phyloP scores from a whole-genome alignment of 2,888 invertebrate species.

The Phyllotreta striolata region DNA sequence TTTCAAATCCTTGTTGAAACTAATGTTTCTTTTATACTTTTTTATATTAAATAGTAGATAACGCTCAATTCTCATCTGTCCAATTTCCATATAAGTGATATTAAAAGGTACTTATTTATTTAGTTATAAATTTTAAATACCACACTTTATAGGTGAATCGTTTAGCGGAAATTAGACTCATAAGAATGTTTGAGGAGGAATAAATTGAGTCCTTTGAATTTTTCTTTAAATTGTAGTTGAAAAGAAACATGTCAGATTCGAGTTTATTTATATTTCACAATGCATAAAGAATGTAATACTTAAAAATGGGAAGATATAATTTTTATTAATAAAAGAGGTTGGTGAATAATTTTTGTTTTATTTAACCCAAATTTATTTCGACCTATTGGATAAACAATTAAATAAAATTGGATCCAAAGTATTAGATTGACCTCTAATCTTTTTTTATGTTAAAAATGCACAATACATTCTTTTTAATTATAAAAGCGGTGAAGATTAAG shows the following conservation, averaged over 20 bases:
- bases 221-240: neutral
- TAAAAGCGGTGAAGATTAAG: no score
- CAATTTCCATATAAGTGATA: constrained; percentile 30
- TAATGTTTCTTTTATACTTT: constrained; percentile 39
- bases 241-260: constrained; percentile 15
- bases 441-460: no score
- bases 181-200: constrained; percentile 2
- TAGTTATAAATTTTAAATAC: constrained; percentile 18
- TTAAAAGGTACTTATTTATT: constrained; percentile 29
- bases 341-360: constrained; percentile 20
- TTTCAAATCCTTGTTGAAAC: constrained; percentile 33
- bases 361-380: neutral
- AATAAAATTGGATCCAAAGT: no score
- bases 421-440: neutral
- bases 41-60: constrained; percentile 28
- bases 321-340: constrained; percentile 36
- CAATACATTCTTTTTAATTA: no score
- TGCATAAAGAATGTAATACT: constrained; percentile 15
- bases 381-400: neutral
- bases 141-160: constrained; percentile 3
- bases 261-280: constrained; percentile 18
- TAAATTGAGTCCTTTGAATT: constrained; percentile 11
- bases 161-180: constrained; percentile 13
- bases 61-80: constrained; percentile 26
- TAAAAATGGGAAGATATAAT: constrained; percentile 30